Percentiles rank a stretch among this genome's conserved stretches.
Evolutionary conservation across 2,797 vertebrate genomes (phyloP).

Genomic region (Trachurus trachurus): DNA sequence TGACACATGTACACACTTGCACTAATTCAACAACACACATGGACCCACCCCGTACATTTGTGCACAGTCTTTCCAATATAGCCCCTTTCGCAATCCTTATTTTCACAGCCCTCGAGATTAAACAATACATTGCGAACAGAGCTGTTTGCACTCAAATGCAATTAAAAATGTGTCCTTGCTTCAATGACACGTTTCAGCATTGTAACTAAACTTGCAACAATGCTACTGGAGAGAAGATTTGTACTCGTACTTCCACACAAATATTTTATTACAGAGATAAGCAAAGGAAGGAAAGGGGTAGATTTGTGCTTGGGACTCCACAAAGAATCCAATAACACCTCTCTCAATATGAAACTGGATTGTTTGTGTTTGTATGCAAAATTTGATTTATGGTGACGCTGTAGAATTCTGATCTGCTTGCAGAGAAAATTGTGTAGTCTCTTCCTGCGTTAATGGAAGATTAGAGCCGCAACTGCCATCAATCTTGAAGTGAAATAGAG

Average conservation of each 20-base stretch:
- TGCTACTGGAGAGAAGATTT: constrained; percentile 33
- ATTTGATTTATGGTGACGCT: constrained; percentile 63
- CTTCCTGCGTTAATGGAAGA: constrained; percentile 70
- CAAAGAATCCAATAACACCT: constrained; percentile 66
- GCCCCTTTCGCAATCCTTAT: constrained; percentile 30
- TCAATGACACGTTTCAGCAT: constrained; percentile 51
- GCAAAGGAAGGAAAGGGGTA: constrained; percentile 27
- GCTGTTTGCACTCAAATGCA: constrained; percentile 51
- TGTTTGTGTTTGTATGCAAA: constrained; percentile 68
- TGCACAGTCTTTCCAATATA: constrained; percentile 25
- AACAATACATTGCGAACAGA: constrained; percentile 42
- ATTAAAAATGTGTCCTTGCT: constrained; percentile 66
- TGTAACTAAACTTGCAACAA: constrained; percentile 22
- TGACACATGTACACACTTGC: constrained; percentile 18
- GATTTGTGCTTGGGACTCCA: constrained; percentile 36
- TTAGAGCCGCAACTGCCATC: constrained; percentile 72
- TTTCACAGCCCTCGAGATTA: constrained; percentile 26
- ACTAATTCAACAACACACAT: constrained; percentile 18
- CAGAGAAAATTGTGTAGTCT: constrained; percentile 60
- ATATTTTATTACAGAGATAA: constrained; percentile 49
- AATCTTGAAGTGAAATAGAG: constrained; percentile 69
- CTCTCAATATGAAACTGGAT: constrained; percentile 59
- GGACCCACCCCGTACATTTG: constrained; percentile 3
- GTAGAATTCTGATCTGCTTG: constrained; percentile 56
- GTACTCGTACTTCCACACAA: constrained; percentile 17